A percentile compares a stretch with the other conserved stretches of the same genome.
Evolutionary conservation across 2,797 vertebrate species (phyloP).

Genomic region (Karalla daura): DNA sequence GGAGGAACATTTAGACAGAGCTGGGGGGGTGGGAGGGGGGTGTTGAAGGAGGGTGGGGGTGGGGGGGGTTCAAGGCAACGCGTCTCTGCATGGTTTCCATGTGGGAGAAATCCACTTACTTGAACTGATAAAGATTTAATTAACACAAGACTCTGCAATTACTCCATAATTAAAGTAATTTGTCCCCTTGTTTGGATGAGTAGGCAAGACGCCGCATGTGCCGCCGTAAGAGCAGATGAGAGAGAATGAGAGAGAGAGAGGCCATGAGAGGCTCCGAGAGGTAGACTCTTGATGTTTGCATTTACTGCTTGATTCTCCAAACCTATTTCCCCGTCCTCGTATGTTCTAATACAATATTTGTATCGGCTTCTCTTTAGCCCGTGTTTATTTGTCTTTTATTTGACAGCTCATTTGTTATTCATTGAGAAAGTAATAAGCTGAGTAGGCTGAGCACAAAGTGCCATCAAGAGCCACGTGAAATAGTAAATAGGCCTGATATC

Average conservation of each 20-base stretch:
- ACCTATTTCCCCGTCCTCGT: constrained; percentile 21
- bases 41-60: constrained; percentile 41
- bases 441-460: constrained; percentile 69
- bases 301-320: constrained; percentile 53
- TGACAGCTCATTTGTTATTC: constrained; percentile 77
- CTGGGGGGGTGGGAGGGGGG: constrained; percentile 24
- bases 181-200: constrained; percentile 87
- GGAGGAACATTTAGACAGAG: constrained; percentile 47
- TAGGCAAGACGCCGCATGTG: constrained; percentile 69
- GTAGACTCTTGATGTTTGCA: constrained; percentile 43
- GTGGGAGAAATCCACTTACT: constrained; percentile 97
- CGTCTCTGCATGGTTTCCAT: constrained; percentile 86
- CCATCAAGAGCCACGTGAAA: constrained; percentile 77
- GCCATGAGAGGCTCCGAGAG: constrained; percentile 41
- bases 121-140: constrained; percentile 99
- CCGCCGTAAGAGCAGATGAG: constrained; percentile 45
- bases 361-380: constrained; percentile 45
- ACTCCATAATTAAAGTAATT: constrained; percentile 99
- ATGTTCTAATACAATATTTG: constrained; percentile 55
- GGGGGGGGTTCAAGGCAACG: constrained; percentile 54
- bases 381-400: constrained; percentile 77
- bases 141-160: constrained; percentile 96
- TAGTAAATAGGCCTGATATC: constrained; percentile 74
- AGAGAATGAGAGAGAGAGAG: constrained; percentile 39
- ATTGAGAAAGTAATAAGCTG: constrained; percentile 76